Conservation (phyloP, 2,797 vertebrate species). For the Labeo calbasu region DNA sequence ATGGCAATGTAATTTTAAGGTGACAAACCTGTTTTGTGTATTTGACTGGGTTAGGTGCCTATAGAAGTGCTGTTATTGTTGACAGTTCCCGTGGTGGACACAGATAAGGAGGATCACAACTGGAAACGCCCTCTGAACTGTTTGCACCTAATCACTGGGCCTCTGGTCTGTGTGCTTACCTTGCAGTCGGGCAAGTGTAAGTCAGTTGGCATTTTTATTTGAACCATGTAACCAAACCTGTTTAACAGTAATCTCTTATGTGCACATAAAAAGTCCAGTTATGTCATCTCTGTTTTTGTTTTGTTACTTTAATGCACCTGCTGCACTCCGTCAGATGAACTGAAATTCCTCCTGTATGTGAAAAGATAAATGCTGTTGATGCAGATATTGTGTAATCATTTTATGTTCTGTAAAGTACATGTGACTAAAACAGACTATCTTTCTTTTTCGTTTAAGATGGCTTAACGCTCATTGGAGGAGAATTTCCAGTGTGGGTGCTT, state of each 20-base stretch:
- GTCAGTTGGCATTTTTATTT: slow-evolving; percentile 57
- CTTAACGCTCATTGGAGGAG: slow-evolving; percentile 81
- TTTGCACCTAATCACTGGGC: slow-evolving; percentile 86
- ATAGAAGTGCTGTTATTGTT: slow-evolving; percentile 89
- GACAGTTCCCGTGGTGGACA: slow-evolving; percentile 89
- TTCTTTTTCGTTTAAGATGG: slow-evolving; percentile 74
- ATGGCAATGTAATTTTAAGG: background rate
- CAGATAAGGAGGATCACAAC: slow-evolving; percentile 89
- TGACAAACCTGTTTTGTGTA: background rate
- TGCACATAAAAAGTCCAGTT: background rate
- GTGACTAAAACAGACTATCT: background rate
- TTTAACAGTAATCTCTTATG: slow-evolving; percentile 1
- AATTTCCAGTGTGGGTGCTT: slow-evolving; percentile 88
- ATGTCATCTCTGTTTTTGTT: background rate
- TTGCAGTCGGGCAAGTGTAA: slow-evolving; percentile 91
- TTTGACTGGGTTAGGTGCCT: slow-evolving; percentile 77
- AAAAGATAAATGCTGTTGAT: background rate
- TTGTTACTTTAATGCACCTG: background rate
- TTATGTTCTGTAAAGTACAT: too few relatives aligned
- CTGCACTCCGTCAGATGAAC: background rate
- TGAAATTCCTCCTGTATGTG: background rate
- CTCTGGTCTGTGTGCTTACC: slow-evolving; percentile 83
- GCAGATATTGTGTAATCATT: background rate
- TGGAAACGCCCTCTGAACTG: slow-evolving; percentile 97
- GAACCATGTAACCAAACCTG: background rate